Base-by-base conservation (phyloP, 2,797 vertebrate species). In the Megalops cyprinoides region DNA sequence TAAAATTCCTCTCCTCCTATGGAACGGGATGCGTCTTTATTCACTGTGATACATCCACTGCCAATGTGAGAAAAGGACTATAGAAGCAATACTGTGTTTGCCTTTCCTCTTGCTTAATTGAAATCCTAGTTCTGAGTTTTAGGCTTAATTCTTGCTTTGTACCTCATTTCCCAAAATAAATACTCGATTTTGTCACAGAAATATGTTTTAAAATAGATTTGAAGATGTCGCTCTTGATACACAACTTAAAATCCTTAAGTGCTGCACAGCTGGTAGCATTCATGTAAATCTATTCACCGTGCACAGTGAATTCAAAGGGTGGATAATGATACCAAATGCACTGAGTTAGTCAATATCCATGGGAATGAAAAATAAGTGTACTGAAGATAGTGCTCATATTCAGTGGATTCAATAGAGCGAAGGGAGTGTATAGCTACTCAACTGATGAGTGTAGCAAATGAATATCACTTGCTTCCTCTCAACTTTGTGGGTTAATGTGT, bases 1-100 rank as follows among this genome's bases (percentile, higher is more conserved):
- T 2, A 39, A 84, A 65, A 12, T 23, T 15, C 46, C 71, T 79
- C 53, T 76, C 79, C 69, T 81, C 82, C 87, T 67, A 86, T 79
- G 79, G 79, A 76, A 53, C 83, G 82, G 78, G 76, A 84, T 80
- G 73, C 62, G 65, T 25, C 28, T 76, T 79, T 37, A 37, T 65
- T 74, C 81, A 67, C 62, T 51, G 69, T 71, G 69, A 51, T 81
- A 71, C 79, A 82, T 77, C 60, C 60, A 28, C 62, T 74, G 18
- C 25, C 39, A 75, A 25, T 58, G 10, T 28, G 44, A 78, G 31
- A 12, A 44, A 49, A 56, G 74, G 37, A 44, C 48, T 8, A 51
- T 34, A 67, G 75, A 62, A 42, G 18, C 28, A 51, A 62, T 31
- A 53, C 23, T 42, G 65, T 42, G 39, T 23, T 44, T 71, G 23